phyloP scores from a whole-genome alignment of 2,888 invertebrate species.

The Stenchaetothrips biformis region DNA sequence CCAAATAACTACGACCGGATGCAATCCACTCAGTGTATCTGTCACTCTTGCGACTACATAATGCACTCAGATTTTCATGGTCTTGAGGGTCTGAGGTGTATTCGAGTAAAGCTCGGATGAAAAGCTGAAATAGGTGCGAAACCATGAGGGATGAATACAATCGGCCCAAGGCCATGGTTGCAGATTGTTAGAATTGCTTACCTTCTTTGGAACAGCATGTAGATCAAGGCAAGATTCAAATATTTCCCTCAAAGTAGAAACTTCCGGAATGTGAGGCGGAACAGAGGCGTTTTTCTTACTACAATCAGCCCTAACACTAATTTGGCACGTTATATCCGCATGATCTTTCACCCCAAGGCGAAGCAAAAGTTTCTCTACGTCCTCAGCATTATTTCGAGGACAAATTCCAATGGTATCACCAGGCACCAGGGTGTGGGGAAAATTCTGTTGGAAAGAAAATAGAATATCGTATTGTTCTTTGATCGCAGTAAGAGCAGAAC shows the following conservation, averaged over 20 bases:
- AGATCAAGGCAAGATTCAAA: constrained; percentile 11
- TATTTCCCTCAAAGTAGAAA: neutral
- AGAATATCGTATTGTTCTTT: neutral
- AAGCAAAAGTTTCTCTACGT: neutral
- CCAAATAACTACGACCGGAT: neutral
- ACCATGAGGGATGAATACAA: neutral
- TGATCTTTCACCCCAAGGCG: neutral
- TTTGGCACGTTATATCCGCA: neutral
- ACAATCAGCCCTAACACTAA: neutral
- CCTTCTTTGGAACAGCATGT: neutral
- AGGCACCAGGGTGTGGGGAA: neutral
- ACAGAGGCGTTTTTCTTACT: neutral
- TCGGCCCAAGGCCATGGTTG: neutral
- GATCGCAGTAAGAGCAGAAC: too few species aligned
- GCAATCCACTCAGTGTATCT: neutral
- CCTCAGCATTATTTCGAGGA: neutral
- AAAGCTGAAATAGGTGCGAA: neutral
- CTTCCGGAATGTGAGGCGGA: neutral
- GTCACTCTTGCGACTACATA: neutral
- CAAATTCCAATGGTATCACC: neutral
- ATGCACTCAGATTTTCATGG: neutral
- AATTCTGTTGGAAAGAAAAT: neutral
- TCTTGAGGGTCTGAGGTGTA: constrained; percentile 1
- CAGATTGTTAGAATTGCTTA: neutral
- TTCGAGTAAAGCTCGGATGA: neutral